Percentiles rank a stretch among this genome's conserved stretches.
These are phyloP conservation scores for Conger conger DNA, from an alignment of 2,113 vertebrate genomes.

Conservation along the genomic window DNA sequence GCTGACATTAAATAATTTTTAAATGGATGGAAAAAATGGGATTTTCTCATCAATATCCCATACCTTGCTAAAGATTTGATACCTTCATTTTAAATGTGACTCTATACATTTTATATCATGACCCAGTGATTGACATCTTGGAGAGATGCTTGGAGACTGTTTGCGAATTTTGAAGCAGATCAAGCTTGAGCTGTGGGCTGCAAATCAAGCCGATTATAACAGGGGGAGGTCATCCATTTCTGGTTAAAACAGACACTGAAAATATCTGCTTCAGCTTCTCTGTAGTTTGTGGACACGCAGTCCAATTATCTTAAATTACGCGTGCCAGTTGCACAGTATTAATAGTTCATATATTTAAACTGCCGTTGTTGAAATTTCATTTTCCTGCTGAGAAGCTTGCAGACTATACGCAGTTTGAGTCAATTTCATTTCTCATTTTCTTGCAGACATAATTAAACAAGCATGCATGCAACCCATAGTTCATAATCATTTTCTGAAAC, in stretches of 20 bases:
- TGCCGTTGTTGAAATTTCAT: background rate
- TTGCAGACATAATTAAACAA: background rate
- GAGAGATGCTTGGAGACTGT: background rate
- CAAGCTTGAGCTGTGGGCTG: background rate
- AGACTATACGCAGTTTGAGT: background rate
- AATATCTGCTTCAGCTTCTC: background rate
- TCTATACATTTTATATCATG: slow-evolving; percentile 7
- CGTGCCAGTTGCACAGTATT: background rate
- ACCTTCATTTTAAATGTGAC: background rate
- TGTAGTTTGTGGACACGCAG: background rate
- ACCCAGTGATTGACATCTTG: background rate
- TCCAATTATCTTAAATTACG: background rate
- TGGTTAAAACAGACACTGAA: background rate
- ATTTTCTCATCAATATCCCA: background rate
- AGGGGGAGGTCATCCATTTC: background rate
- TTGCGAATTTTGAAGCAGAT: background rate
- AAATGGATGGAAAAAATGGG: background rate
- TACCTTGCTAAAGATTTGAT: background rate
- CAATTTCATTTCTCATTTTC: background rate
- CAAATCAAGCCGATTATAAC: background rate
- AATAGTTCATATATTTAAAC: background rate
- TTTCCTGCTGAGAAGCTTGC: background rate
- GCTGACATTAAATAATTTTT: background rate
- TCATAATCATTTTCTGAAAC: background rate
- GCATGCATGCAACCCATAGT: background rate